Evolutionary conservation across 1,140 invertebrate genomes (phyloP).

Genomic region (Scylla paramamosain): DNA sequence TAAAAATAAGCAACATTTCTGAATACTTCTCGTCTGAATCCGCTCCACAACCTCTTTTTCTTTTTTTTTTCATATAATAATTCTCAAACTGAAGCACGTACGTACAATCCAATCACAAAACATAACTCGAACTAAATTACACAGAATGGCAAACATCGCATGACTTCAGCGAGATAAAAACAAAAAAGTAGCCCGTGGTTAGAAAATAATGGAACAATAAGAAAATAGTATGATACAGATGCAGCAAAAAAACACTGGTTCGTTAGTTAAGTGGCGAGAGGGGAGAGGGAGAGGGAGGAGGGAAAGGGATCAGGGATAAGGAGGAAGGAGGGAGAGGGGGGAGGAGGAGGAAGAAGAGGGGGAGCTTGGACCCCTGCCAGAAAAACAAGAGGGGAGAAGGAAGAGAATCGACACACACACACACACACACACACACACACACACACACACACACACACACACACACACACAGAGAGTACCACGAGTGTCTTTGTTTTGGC

Average conservation of each 20-base stretch:
- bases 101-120: too few relatives aligned
- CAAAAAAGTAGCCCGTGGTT: not conserved
- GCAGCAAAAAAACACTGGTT: not conserved
- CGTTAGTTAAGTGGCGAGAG: constrained; percentile 30
- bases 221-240: not conserved
- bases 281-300: not conserved
- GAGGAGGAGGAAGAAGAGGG: not conserved
- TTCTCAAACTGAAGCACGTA: too few relatives aligned
- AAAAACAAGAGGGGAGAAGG: not conserved
- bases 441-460: constrained; percentile 40
- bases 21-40: too few relatives aligned
- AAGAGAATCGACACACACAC: not conserved
- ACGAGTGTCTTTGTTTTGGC: not conserved
- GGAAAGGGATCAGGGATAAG: not conserved
- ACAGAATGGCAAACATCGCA: not conserved
- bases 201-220: not conserved
- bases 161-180: not conserved
- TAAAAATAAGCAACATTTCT: too few relatives aligned
- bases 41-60: too few relatives aligned
- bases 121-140: not conserved
- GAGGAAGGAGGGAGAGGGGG: not conserved
- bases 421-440: constrained; percentile 45
- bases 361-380: constrained; percentile 43
- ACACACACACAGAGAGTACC: not conserved
- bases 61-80: too few relatives aligned